Evolutionary conservation across 2,797 vertebrate species (phyloP), one percentile per base, ranked within the genome.

Genomic region (Channa striata): DNA sequence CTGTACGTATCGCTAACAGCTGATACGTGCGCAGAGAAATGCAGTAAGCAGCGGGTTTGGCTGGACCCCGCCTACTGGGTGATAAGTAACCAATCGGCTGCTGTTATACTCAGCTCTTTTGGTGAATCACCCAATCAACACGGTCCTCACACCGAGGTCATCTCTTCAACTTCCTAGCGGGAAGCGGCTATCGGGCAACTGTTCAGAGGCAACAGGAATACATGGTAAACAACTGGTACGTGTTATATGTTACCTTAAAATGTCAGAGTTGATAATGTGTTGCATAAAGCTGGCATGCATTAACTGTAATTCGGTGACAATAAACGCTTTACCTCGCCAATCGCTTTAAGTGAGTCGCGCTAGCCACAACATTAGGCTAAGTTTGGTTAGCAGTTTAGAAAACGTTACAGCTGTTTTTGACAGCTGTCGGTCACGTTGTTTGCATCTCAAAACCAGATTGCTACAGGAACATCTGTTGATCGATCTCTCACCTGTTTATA

Each of bases 151-250:
- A 80, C 17, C 61, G 51, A 71, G 14, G 88, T 74, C 44, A 7
- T 4, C 11, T 40, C 90, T 94, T 95, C 80, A 94, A 94, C 87
- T 85, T 90, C 85, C 89, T 92, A 91, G 93, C 93, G 94, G 94
- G 94, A 95, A 93, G 79, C 66, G 1, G 60, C 68, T 71, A 53
- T 19, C 74, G 68, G 78, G 82, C 84, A 90, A 74, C 78, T 63
- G 19, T 59, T 2, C 10, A 33, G 50, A 48, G 30, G 14, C 56
- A 19, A 23, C 54, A 37, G 40, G 48, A 64, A 23, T 86, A 7
- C 30, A 33, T 60, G 88, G 89, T 92, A 91, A 92, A 87, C 78
- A 87, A 73, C 4, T 1, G 0, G 1, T n/a, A n/a, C n/a, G n/a
- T n/a, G 80, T 81, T 40, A 42, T 14, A 1, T 13, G 7, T 33